phyloP scores from a whole-genome alignment of 2,797 vertebrate genomes.

The Sebastolobus altivelis region DNA sequence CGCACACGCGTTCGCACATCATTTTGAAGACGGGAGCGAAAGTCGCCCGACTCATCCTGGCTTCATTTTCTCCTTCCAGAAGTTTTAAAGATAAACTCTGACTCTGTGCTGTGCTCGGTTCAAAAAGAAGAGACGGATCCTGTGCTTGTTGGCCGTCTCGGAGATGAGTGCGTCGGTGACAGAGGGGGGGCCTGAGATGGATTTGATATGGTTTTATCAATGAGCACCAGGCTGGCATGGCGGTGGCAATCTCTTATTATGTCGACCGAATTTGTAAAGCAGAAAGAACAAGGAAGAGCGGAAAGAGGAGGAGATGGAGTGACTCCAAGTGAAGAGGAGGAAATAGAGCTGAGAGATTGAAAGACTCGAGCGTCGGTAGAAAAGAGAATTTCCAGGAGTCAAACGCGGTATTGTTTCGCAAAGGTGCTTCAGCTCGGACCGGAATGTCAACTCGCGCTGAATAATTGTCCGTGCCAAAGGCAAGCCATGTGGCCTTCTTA shows the following conservation, averaged over 20 bases:
- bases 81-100: slow-evolving; percentile 82
- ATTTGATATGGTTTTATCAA: slow-evolving; percentile 90
- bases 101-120: slow-evolving; percentile 73
- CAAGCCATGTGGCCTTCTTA: slow-evolving; percentile 76
- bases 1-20: slow-evolving; percentile 18
- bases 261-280: slow-evolving; percentile 85
- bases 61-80: slow-evolving; percentile 70
- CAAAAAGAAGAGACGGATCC: slow-evolving; percentile 82
- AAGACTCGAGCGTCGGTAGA: slow-evolving; percentile 29
- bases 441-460: slow-evolving; percentile 77
- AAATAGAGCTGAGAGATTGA: slow-evolving; percentile 53
- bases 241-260: slow-evolving; percentile 86
- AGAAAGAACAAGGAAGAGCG: slow-evolving; percentile 79
- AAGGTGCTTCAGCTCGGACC: slow-evolving; percentile 71
- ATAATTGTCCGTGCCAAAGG: slow-evolving; percentile 67
- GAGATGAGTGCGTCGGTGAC: slow-evolving; percentile 81
- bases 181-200: slow-evolving; percentile 80
- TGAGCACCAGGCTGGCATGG: slow-evolving; percentile 83
- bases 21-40: slow-evolving; percentile 49
- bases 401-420: slow-evolving; percentile 65
- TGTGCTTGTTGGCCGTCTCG: slow-evolving; percentile 82
- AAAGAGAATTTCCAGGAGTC: slow-evolving; percentile 55
- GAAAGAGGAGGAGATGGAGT: slow-evolving; percentile 57
- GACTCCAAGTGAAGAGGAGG: slow-evolving; percentile 51
- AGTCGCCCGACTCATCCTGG: slow-evolving; percentile 52